Conservation (phyloP, 2,113 vertebrate genomes). For the Oncorhynchus kisutch region DNA sequence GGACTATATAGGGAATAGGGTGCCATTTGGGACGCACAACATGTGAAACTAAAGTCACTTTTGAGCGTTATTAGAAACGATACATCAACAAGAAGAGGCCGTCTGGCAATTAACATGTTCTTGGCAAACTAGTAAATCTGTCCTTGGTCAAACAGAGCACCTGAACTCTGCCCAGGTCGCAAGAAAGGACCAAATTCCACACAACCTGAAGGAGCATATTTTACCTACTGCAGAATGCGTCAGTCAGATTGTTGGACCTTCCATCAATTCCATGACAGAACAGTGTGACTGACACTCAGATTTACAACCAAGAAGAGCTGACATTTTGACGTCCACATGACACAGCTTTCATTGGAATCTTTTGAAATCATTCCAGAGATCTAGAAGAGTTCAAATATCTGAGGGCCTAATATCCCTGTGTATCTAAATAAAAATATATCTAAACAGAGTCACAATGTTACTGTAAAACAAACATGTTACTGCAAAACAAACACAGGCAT, state of each 20-base stretch:
- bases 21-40: background rate
- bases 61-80: slow-evolving; percentile 49
- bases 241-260: slow-evolving; percentile 3
- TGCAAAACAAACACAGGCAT: too few relatives aligned
- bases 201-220: slow-evolving; percentile 19
- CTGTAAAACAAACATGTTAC: too few relatives aligned
- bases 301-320: background rate
- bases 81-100: slow-evolving; percentile 47
- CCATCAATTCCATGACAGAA: slow-evolving; percentile 8
- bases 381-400: background rate
- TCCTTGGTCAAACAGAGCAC: slow-evolving; percentile 40
- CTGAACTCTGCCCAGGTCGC: slow-evolving; percentile 48
- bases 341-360: background rate
- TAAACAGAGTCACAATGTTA: too few relatives aligned
- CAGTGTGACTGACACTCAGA: background rate
- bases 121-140: slow-evolving; percentile 65
- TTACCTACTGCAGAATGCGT: slow-evolving; percentile 31
- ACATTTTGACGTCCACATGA: background rate
- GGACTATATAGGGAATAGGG: background rate
- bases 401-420: background rate
- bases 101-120: slow-evolving; percentile 66
- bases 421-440: too few relatives aligned
- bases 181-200: slow-evolving; percentile 67
- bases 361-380: background rate
- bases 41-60: slow-evolving; percentile 16